Conservation (phyloP, 1,140 invertebrate genomes). For the Drosophila nikananu region DNA sequence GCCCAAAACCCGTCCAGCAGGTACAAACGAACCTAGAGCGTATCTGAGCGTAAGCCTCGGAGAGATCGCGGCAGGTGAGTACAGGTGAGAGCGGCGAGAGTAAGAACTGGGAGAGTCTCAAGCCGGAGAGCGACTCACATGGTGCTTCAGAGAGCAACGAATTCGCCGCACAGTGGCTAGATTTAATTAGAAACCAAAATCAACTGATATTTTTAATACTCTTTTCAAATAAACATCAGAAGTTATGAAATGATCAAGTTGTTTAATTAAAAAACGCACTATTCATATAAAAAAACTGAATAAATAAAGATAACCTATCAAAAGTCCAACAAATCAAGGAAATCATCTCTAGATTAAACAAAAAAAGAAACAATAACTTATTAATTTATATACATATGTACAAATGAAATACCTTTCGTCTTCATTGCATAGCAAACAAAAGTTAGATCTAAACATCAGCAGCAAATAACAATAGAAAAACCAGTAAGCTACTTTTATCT, state of each 20-base stretch:
- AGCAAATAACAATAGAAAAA: background rate
- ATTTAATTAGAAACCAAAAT: background rate
- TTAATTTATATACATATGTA: no score
- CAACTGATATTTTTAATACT: background rate
- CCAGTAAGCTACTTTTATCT: background rate
- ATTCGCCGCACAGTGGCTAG: slow-evolving; percentile 68
- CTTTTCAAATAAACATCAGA: background rate
- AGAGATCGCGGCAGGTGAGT: slow-evolving; percentile 34
- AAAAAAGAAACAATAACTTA: no score
- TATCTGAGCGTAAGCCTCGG: slow-evolving; percentile 48
- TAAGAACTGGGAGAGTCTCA: background rate
- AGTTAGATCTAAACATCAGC: background rate
- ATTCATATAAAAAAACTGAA: background rate
- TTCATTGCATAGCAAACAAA: no score
- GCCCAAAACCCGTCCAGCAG: slow-evolving; percentile 61
- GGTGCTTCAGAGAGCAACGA: background rate
- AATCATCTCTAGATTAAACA: no score
- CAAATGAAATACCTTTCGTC: background rate
- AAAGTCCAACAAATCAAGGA: no score
- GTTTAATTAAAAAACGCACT: background rate
- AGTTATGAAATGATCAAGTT: background rate
- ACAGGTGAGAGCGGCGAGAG: slow-evolving; percentile 27
- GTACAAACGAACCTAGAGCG: slow-evolving; percentile 40
- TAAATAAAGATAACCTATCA: background rate
- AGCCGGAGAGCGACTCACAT: slow-evolving; percentile 3